A percentile compares a stretch with the other conserved stretches of the same genome.
These are phyloP conservation scores for Phocoena phocoena DNA, from an alignment of 2,113 vertebrate species.

Conservation along the genomic window DNA sequence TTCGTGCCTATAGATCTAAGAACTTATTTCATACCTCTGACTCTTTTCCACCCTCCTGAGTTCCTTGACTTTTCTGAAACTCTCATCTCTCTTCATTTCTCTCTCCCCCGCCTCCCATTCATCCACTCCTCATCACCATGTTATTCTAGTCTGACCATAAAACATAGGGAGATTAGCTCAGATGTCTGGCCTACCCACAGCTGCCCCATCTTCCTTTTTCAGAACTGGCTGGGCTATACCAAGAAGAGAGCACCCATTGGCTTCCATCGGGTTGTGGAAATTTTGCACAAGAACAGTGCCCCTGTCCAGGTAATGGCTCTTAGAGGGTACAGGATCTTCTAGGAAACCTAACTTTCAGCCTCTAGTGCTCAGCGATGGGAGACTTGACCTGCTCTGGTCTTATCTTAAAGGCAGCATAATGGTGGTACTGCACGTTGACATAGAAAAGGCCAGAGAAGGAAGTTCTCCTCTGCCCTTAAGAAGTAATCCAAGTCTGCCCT, in stretches of 20 bases:
- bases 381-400: neutral
- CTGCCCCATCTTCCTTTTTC: conserved; percentile 57
- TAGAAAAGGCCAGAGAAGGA: neutral
- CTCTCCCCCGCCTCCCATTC: neutral
- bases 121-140: neutral
- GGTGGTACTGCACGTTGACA: neutral
- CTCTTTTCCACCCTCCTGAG: neutral
- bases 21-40: neutral
- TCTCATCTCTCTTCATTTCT: neutral
- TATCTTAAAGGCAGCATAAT: neutral
- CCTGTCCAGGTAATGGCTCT: conserved; percentile 88
- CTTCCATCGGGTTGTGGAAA: conserved; percentile 95
- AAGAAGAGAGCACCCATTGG: conserved; percentile 93
- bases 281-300: conserved; percentile 94
- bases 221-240: conserved; percentile 97
- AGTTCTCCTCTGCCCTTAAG: neutral
- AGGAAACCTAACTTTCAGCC: neutral
- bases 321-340: neutral
- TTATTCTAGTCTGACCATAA: neutral
- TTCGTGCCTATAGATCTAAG: neutral
- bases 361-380: neutral
- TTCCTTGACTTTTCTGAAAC: conserved; percentile 21
- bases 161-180: neutral
- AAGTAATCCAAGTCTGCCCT: neutral
- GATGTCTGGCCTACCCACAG: neutral